Evolutionary conservation across 2,888 invertebrate species (phyloP).

Genomic region (Lissocephala sabroskyi): DNA sequence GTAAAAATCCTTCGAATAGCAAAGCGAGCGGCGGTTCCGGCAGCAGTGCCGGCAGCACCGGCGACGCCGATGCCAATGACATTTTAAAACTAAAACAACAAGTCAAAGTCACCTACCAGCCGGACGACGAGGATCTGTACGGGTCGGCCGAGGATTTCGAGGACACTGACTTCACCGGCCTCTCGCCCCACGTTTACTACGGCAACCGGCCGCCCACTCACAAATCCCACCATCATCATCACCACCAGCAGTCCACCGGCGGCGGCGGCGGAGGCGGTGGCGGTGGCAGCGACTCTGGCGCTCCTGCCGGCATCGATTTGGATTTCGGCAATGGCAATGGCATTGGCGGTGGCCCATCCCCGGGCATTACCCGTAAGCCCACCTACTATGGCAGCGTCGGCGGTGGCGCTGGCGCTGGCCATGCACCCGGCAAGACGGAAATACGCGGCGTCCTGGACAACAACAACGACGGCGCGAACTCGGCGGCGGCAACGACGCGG

Average conservation of each 20-base stretch:
- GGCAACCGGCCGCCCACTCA: conserved; percentile 68
- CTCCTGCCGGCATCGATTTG: conserved; percentile 26
- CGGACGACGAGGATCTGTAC: conserved; percentile 79
- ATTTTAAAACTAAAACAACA: conserved; percentile 71
- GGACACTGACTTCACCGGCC: conserved; percentile 72
- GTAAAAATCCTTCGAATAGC: conserved; percentile 74
- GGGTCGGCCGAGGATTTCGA: conserved; percentile 83
- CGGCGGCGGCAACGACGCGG: conserved; percentile 36
- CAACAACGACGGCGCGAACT: conserved; percentile 68
- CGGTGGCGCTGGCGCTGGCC: conserved; percentile 18
- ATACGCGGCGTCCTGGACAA: conserved; percentile 63
- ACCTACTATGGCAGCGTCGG: conserved; percentile 54
- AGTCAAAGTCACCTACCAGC: conserved; percentile 72
- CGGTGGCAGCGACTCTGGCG: conserved; percentile 9
- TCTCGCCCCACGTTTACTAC: conserved; percentile 69
- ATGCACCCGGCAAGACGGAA: conserved; percentile 52
- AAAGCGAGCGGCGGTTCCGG: conserved; percentile 43
- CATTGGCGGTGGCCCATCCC: conserved; percentile 18
- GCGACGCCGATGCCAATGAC: conserved; percentile 71
- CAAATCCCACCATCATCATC: conserved; percentile 57
- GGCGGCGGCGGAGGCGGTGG: conserved; percentile 11
- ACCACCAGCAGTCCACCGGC: conserved; percentile 26
- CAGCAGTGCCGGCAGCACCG: conserved; percentile 24
- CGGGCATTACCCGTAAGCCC: conserved; percentile 68
- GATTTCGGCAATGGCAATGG: conserved; percentile 28